phyloP scores from a whole-genome alignment of 2,888 invertebrate genomes.

The Cosmorhoe ocellata region DNA sequence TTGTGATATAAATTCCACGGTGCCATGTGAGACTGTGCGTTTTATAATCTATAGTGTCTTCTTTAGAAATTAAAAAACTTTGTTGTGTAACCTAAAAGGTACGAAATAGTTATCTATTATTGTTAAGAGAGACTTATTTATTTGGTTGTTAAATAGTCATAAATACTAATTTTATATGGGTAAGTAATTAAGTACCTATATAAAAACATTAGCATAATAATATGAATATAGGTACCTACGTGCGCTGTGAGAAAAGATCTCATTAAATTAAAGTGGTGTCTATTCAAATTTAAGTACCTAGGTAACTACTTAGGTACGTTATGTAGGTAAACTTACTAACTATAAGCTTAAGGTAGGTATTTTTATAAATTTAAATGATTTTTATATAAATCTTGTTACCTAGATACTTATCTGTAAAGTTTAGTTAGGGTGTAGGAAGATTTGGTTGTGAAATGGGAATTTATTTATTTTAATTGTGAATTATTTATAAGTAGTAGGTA shows the following conservation, averaged over 20 bases:
- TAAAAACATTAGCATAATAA: conserved; percentile 7
- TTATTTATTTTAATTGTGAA: too few species aligned
- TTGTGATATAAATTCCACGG: conserved; percentile 48
- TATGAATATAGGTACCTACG: conserved; percentile 32
- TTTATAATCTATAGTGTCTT: background rate
- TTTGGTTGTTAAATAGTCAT: conserved; percentile 39
- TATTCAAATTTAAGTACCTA: too few species aligned
- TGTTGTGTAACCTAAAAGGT: background rate
- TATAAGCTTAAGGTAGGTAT: too few species aligned
- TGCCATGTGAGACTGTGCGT: conserved; percentile 50
- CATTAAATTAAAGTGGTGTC: conserved; percentile 46
- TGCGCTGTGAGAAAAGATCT: conserved; percentile 76
- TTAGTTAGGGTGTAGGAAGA: too few species aligned
- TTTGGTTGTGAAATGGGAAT: too few species aligned
- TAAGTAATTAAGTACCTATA: conserved; percentile 6
- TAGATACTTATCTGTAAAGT: too few species aligned
- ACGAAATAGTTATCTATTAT: conserved; percentile 29
- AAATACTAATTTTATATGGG: conserved; percentile 10
- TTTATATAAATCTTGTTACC: conserved; percentile 8
- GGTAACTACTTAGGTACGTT: too few species aligned
- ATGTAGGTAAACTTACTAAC: too few species aligned
- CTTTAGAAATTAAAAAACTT: background rate
- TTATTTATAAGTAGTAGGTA: background rate
- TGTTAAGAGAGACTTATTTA: conserved; percentile 40
- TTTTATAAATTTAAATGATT: background rate